phyloP scores from a whole-genome alignment of 2,888 invertebrate genomes.

The Sarcophaga rosellei region DNA sequence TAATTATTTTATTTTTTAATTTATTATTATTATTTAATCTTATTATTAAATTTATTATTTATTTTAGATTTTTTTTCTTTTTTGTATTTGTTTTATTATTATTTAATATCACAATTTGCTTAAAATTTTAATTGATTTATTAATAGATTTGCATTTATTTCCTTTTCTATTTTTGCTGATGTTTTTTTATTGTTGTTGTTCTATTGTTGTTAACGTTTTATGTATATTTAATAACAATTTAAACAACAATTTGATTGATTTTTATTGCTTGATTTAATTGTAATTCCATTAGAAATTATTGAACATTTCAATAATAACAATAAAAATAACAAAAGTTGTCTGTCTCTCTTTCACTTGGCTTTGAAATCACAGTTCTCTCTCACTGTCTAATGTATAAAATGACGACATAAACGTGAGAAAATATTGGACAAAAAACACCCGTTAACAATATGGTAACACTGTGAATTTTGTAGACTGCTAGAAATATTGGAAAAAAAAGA shows the following conservation, averaged over 20 bases:
- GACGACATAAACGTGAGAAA: too few relatives aligned
- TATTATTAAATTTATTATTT: conserved; percentile 25
- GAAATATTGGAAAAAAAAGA: too few relatives aligned
- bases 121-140: conserved; percentile 66
- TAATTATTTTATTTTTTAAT: not conserved
- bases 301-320: conserved; percentile 37
- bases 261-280: conserved; percentile 65
- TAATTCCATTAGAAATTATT: conserved; percentile 64
- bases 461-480: too few relatives aligned
- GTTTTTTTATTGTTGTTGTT: not conserved
- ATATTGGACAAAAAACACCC: too few relatives aligned
- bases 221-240: conserved; percentile 58
- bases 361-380: not conserved
- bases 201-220: not conserved
- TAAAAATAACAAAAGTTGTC: not conserved
- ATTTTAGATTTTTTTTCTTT: conserved; percentile 7
- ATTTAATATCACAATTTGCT: conserved; percentile 69
- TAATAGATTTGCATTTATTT: conserved; percentile 66
- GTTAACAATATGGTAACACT: too few relatives aligned
- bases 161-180: conserved; percentile 1
- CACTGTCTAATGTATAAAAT: too few relatives aligned
- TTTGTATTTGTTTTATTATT: conserved; percentile 52
- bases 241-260: conserved; percentile 66
- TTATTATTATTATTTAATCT: conserved; percentile 33
- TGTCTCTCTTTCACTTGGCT: not conserved